phyloP scores from a whole-genome alignment of 2,797 vertebrate species.

The Psittacula derbiana region DNA sequence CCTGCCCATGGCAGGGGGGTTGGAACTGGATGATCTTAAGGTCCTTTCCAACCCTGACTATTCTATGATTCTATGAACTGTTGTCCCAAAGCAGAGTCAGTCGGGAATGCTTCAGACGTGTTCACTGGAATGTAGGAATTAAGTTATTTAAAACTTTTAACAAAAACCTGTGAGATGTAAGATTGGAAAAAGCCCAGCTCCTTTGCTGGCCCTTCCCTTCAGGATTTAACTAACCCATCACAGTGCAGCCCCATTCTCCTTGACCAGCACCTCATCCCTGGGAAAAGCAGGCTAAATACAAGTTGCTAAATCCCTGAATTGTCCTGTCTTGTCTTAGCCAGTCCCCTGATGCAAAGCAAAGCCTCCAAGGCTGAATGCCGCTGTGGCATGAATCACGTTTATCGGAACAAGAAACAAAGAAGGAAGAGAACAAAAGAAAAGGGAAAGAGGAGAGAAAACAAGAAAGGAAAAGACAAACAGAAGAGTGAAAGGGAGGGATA shows the following conservation, averaged over 20 bases:
- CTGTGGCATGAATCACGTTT: constrained; percentile 52
- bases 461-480: background rate
- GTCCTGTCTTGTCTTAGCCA: background rate
- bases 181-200: background rate
- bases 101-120: background rate
- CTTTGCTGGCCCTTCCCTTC: background rate
- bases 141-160: background rate
- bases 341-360: background rate
- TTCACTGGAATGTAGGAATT: background rate
- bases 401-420: constrained; percentile 64
- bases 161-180: background rate
- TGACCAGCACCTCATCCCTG: background rate
- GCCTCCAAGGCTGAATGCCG: constrained; percentile 10
- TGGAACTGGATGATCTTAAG: too few relatives aligned
- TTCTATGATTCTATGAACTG: background rate
- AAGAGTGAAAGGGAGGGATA: constrained; percentile 29
- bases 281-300: background rate
- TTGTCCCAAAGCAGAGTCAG: background rate
- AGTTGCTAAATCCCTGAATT: background rate
- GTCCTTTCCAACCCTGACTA: too few relatives aligned
- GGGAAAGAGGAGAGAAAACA: background rate
- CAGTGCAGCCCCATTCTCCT: background rate
- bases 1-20: too few relatives aligned
- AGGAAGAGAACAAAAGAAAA: constrained; percentile 59
- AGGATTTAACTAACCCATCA: background rate